Percentiles rank a stretch among this genome's conserved stretches.
Evolutionary conservation across 2,888 invertebrate species (phyloP).

Genomic region (Lumbricus terrestris): DNA sequence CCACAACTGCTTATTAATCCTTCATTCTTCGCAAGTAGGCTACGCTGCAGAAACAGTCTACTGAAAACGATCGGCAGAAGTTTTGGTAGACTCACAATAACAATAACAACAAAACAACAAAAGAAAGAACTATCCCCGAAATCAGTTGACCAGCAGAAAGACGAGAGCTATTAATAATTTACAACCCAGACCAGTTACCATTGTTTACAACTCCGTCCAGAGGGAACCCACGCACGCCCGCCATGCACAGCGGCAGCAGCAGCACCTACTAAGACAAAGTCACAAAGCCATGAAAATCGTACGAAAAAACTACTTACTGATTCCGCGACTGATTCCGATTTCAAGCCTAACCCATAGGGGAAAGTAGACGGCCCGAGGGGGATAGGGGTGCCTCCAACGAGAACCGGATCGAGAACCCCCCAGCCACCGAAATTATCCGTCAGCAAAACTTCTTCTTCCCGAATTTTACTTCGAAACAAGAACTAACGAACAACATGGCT

Average conservation of each 20-base stretch:
- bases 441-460: neutral
- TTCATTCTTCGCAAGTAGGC: neutral
- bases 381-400: neutral
- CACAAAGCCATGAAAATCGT: neutral
- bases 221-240: neutral
- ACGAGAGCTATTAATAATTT: neutral
- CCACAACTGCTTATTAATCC: neutral
- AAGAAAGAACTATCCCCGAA: neutral
- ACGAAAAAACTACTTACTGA: neutral
- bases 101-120: too few relatives aligned
- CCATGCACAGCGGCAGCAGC: neutral
- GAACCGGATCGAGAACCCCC: neutral
- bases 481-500: slow-evolving; percentile 15
- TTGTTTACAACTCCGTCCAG: neutral
- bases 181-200: neutral
- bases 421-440: slow-evolving; percentile 3
- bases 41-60: neutral
- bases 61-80: neutral
- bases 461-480: slow-evolving; percentile 9
- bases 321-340: neutral
- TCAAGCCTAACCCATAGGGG: slow-evolving; percentile 3
- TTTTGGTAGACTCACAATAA: neutral
- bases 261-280: neutral
- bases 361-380: neutral
- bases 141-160: neutral